Conservation (phyloP, 2,888 invertebrate genomes). For the Liopterus haemorrhoidalis region DNA sequence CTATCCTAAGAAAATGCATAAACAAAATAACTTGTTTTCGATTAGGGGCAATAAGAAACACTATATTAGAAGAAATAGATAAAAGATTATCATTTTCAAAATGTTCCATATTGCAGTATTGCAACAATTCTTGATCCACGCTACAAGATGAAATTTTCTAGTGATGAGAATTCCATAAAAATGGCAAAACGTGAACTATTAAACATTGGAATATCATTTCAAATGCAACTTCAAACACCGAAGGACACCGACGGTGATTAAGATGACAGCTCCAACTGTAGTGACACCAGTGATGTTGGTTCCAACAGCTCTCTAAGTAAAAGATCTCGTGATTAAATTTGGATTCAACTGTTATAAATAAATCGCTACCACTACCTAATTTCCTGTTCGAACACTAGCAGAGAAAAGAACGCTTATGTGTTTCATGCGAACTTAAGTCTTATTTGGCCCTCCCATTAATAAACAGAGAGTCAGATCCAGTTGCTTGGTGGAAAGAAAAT, state of each 20-base stretch:
- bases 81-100: neutral
- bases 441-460: neutral
- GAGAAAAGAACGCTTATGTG: too few species aligned
- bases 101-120: neutral
- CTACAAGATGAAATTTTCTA: neutral
- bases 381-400: too few species aligned
- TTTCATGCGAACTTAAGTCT: slow-evolving; percentile 3
- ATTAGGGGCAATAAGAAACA: neutral
- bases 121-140: slow-evolving; percentile 1
- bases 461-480: neutral
- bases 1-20: too few species aligned
- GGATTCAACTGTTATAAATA: too few species aligned
- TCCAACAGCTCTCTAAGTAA: neutral
- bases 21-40: neutral
- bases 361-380: too few species aligned
- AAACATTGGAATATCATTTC: neutral
- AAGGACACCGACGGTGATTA: neutral
- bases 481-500: slow-evolving; percentile 7
- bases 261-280: neutral
- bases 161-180: neutral
- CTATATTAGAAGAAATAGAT: neutral
- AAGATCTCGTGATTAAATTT: too few species aligned
- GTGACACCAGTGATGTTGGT: neutral
- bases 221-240: neutral
- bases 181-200: neutral